Evolutionary conservation across 2,888 invertebrate species (phyloP).

Genomic region (Chaetoderma sp.): DNA sequence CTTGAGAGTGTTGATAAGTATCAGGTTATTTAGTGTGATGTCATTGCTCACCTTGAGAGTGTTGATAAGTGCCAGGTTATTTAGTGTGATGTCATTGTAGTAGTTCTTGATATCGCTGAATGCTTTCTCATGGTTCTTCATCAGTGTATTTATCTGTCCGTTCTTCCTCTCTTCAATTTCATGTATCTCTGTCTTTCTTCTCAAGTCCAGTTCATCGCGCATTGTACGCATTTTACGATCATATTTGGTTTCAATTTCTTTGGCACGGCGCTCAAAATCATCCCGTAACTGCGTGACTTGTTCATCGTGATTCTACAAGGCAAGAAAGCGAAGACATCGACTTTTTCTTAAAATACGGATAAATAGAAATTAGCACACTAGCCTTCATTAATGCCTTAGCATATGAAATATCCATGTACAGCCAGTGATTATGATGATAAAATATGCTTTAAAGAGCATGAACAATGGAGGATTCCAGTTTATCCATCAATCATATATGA

Average conservation of each 20-base stretch:
- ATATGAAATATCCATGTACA: no score
- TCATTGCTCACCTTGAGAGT: slow-evolving; percentile 88
- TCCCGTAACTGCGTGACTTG: slow-evolving; percentile 75
- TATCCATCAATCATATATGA: no score
- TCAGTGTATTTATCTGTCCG: slow-evolving; percentile 84
- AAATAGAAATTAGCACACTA: no score
- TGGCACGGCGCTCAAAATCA: slow-evolving; percentile 78
- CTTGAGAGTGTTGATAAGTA: slow-evolving; percentile 89
- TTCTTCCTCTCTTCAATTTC: slow-evolving; percentile 94
- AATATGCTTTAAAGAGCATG: no score
- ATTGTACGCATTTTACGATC: slow-evolving; percentile 82
- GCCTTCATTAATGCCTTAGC: no score
- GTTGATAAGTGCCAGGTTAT: slow-evolving; percentile 90
- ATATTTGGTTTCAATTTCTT: slow-evolving; percentile 79
- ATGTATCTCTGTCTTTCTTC: slow-evolving; percentile 70
- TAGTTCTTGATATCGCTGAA: slow-evolving; percentile 93
- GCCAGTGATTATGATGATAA: no score
- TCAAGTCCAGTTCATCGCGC: slow-evolving; percentile 80
- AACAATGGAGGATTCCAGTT: no score
- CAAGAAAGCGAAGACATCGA: slow-evolving; percentile 2
- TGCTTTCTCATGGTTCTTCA: slow-evolving; percentile 84
- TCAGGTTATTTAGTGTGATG: slow-evolving; percentile 91
- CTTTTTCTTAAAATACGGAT: no score
- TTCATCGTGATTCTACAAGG: slow-evolving; percentile 70
- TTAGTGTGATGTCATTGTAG: slow-evolving; percentile 93